A percentile compares a stretch with the other conserved stretches of the same genome.
These are phyloP conservation scores for Paracanthobrama guichenoti DNA, from an alignment of 2,113 vertebrate genomes.

Conservation along the genomic window DNA sequence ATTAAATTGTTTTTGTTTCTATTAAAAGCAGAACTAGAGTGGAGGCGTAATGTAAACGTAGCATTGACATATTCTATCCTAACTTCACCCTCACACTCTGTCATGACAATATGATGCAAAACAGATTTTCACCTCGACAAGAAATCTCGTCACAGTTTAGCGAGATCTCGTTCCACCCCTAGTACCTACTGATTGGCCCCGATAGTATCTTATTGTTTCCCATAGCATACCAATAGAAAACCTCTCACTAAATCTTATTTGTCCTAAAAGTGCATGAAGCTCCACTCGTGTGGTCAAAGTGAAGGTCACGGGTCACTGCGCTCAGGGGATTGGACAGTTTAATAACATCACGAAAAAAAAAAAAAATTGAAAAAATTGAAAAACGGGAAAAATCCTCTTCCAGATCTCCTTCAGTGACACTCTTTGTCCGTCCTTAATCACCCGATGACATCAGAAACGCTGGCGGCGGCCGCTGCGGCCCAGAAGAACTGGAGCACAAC, in stretches of 20 bases:
- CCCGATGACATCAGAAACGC: conserved; percentile 30
- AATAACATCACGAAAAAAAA: neutral
- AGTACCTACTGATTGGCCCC: neutral
- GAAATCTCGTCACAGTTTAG: too few species aligned
- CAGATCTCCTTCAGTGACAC: conserved; percentile 39
- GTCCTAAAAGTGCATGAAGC: neutral
- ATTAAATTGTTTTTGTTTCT: too few species aligned
- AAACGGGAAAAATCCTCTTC: conserved; percentile 10
- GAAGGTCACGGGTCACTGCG: conserved; percentile 10
- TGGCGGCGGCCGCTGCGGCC: conserved; percentile 19
- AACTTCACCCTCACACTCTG: too few species aligned
- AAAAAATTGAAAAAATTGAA: too few species aligned
- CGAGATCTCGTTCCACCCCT: too few species aligned
- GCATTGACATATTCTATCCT: too few species aligned
- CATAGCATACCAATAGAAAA: neutral
- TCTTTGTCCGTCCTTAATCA: conserved; percentile 50
- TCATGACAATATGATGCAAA: too few species aligned
- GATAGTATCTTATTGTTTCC: neutral
- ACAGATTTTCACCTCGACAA: too few species aligned
- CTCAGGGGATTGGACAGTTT: conserved; percentile 18
- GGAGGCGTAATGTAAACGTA: too few species aligned
- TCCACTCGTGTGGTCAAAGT: neutral
- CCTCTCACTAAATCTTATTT: neutral
- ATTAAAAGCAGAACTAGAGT: too few species aligned
- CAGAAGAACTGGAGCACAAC: conserved; percentile 48